Evolutionary conservation across 2,797 vertebrate species (phyloP).

Genomic region (Sebastes steindachneri): DNA sequence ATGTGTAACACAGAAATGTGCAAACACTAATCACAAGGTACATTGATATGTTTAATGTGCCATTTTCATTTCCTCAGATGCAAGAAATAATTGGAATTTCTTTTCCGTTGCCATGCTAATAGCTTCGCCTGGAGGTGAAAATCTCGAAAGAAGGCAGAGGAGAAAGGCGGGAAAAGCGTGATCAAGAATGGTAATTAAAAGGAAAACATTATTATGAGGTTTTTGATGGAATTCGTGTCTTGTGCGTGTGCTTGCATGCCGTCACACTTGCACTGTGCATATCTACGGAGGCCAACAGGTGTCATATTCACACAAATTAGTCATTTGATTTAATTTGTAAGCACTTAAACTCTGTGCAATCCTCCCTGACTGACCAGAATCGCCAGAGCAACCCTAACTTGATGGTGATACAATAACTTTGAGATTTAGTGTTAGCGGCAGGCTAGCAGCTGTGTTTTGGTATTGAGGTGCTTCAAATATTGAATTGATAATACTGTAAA

Average conservation of each 20-base stretch:
- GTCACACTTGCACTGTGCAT: neutral
- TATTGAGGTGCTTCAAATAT: no score
- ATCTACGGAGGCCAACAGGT: neutral
- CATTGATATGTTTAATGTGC: slow-evolving; percentile 64
- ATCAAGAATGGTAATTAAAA: slow-evolving; percentile 59
- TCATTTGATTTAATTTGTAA: neutral
- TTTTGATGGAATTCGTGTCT: slow-evolving; percentile 20
- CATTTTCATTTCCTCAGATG: slow-evolving; percentile 64
- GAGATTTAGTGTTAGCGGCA: no score
- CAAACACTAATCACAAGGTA: slow-evolving; percentile 59
- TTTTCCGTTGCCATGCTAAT: slow-evolving; percentile 50
- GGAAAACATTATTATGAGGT: slow-evolving; percentile 32
- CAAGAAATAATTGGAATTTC: slow-evolving; percentile 69
- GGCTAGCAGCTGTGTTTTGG: no score
- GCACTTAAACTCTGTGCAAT: neutral
- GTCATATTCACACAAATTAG: neutral
- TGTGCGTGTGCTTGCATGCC: neutral
- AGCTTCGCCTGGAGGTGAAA: slow-evolving; percentile 54
- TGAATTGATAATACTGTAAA: no score
- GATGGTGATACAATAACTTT: neutral
- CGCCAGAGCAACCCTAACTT: neutral
- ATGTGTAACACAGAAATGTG: slow-evolving; percentile 43
- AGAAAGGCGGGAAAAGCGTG: slow-evolving; percentile 5
- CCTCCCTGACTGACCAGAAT: neutral
- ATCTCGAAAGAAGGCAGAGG: slow-evolving; percentile 4